Percentiles rank a stretch among this genome's conserved stretches.
phyloP scores from a whole-genome alignment of 1,140 invertebrate genomes.

The Drosophila nasuta region DNA sequence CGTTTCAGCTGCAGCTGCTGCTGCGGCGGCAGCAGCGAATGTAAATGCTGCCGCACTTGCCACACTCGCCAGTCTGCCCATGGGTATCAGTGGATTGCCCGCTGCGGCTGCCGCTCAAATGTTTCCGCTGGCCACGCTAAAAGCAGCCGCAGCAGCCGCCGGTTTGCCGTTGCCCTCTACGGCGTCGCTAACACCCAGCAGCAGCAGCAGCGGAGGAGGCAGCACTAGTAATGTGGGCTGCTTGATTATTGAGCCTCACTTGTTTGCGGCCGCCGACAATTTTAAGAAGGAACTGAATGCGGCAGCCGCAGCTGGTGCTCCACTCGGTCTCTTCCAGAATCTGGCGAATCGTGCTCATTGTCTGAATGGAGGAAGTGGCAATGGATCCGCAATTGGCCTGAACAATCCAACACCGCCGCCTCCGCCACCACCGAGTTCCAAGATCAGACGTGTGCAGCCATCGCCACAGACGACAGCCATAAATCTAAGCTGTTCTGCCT shows the following conservation, averaged over 20 bases:
- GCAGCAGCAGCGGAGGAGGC: conserved; percentile 47
- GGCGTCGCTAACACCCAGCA: conserved; percentile 38
- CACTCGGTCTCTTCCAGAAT: conserved; percentile 72
- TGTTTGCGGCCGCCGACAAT: conserved; percentile 77
- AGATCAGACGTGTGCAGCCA: conserved; percentile 76
- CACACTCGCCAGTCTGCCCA: conserved; percentile 60
- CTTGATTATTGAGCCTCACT: conserved; percentile 81
- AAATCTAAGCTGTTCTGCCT: conserved; percentile 70
- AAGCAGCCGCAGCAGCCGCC: conserved; percentile 68
- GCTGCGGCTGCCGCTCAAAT: conserved; percentile 49
- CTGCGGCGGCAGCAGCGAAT: conserved; percentile 37
- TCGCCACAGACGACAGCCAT: conserved; percentile 79
- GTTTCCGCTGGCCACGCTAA: conserved; percentile 72
- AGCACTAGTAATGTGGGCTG: conserved; percentile 64
- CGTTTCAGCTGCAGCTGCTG: conserved; percentile 13
- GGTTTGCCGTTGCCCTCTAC: conserved; percentile 60
- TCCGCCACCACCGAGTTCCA: conserved; percentile 62
- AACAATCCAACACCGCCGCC: conserved; percentile 53
- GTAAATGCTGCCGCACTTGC: conserved; percentile 62
- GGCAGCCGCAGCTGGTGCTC: conserved; percentile 61
- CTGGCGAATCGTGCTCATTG: conserved; percentile 60
- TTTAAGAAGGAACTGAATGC: conserved; percentile 78
- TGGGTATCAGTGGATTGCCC: conserved; percentile 47
- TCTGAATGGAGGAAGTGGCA: conserved; percentile 65
- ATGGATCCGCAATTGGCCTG: conserved; percentile 22